Evolutionary conservation across 2,797 vertebrate species (phyloP).

Genomic region (Lepidocolaptes lacrymiger): DNA sequence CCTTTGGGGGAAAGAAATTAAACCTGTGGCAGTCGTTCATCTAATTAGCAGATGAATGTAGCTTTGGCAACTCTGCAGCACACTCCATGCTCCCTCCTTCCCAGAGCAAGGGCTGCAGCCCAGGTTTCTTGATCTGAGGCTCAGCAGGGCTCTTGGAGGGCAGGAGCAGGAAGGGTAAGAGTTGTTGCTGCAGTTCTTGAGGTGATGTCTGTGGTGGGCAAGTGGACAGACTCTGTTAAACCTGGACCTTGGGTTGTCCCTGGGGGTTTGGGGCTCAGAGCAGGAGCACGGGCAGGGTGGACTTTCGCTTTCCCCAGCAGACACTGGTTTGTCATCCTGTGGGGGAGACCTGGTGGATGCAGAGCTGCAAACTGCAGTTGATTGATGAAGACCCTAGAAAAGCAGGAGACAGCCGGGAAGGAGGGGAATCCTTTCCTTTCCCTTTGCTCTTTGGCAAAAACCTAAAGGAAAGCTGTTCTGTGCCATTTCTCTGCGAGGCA

Average conservation of each 20-base stretch:
- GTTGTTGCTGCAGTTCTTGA: background rate
- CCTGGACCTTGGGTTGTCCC: fast-evolving
- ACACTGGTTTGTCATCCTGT: too few relatives aligned
- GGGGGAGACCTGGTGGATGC: background rate
- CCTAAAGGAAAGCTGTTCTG: too few relatives aligned
- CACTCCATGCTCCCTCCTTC: background rate
- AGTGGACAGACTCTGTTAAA: fast-evolving
- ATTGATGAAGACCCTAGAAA: background rate
- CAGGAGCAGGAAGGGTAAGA: background rate
- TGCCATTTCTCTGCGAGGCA: background rate
- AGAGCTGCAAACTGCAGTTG: background rate
- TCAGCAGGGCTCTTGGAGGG: background rate
- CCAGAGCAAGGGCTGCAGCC: background rate
- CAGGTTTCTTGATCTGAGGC: fast-evolving
- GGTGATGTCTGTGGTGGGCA: too few relatives aligned
- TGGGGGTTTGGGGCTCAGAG: fast-evolving
- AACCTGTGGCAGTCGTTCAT: background rate
- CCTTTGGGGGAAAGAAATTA: background rate
- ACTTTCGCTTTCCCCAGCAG: background rate
- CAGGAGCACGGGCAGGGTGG: too few relatives aligned
- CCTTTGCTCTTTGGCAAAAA: background rate
- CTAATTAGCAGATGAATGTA: background rate
- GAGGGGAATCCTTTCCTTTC: background rate
- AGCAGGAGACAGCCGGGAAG: background rate
- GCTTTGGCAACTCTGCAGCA: background rate